Conservation (phyloP, 1,140 invertebrate species). For the Thaumatotibia leucotreta region DNA sequence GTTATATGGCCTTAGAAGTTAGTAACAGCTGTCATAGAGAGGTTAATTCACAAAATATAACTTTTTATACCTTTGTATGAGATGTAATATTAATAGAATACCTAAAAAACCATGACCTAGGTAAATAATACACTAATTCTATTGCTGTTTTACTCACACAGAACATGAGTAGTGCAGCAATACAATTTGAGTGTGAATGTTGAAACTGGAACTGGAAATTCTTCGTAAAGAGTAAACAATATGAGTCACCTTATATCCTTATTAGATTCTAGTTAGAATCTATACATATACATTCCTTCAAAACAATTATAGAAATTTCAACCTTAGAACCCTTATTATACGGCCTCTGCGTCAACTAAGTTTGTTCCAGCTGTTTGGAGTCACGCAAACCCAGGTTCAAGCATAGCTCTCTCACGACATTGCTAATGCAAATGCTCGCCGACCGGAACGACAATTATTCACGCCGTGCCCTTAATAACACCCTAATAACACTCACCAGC, state of each 20-base stretch:
- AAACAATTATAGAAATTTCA: not conserved
- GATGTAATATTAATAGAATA: too few relatives aligned
- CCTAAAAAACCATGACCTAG: too few relatives aligned
- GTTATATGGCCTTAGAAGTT: too few relatives aligned
- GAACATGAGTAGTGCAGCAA: too few relatives aligned
- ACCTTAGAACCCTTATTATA: not conserved
- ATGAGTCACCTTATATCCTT: not conserved
- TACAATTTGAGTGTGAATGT: too few relatives aligned
- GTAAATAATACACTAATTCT: too few relatives aligned
- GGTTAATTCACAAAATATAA: too few relatives aligned
- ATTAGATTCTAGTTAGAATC: not conserved
- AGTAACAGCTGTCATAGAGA: too few relatives aligned
- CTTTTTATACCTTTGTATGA: too few relatives aligned
- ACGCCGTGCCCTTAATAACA: constrained; percentile 8
- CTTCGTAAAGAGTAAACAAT: too few relatives aligned
- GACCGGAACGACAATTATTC: constrained; percentile 5
- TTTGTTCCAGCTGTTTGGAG: not conserved
- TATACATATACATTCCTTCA: not conserved
- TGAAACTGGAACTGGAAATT: too few relatives aligned
- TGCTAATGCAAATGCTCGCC: not conserved
- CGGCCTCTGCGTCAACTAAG: not conserved
- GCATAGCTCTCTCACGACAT: not conserved
- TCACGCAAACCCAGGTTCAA: not conserved
- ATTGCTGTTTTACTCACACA: too few relatives aligned
- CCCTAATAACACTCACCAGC: constrained; percentile 84